A percentile compares a stretch with the other conserved stretches of the same genome.
Evolutionary conservation across 2,797 vertebrate species (phyloP).

Genomic region (Poeciliopsis presidionis): DNA sequence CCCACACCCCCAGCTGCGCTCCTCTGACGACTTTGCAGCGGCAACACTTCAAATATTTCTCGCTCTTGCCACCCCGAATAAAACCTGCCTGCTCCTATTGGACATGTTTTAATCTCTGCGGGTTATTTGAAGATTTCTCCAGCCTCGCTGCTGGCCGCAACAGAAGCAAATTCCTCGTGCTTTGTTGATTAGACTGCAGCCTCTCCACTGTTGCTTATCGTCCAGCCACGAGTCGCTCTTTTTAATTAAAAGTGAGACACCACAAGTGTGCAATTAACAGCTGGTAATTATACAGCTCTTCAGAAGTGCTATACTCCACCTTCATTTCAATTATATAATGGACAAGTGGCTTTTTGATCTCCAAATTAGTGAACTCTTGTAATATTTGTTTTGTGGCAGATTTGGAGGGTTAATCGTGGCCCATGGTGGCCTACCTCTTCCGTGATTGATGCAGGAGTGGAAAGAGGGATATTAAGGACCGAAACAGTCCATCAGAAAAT

Average conservation of each 20-base stretch:
- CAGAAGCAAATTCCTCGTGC: slow-evolving; percentile 95
- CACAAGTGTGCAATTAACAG: slow-evolving; percentile 99
- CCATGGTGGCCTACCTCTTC: slow-evolving; percentile 89
- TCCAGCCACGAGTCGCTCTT: slow-evolving; percentile 95
- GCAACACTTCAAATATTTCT: slow-evolving; percentile 96
- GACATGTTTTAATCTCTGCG: slow-evolving; percentile 99
- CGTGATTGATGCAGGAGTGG: slow-evolving; percentile 90
- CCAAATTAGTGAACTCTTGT: slow-evolving; percentile 99
- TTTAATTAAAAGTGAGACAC: slow-evolving; percentile 99
- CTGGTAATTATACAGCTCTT: slow-evolving; percentile 99
- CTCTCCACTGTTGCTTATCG: slow-evolving; percentile 95
- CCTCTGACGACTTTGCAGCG: slow-evolving; percentile 85
- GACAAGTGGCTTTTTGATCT: slow-evolving; percentile 99
- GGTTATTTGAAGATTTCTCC: slow-evolving; percentile 99
- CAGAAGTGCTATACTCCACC: slow-evolving; percentile 96
- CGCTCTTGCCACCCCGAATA: slow-evolving; percentile 90
- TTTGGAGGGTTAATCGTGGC: slow-evolving; percentile 97
- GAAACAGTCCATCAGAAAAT: slow-evolving; percentile 90
- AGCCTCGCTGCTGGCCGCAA: slow-evolving; percentile 87
- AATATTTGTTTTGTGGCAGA: slow-evolving; percentile 98
- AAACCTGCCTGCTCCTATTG: slow-evolving; percentile 98
- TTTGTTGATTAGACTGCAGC: slow-evolving; percentile 99
- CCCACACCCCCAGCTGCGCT: slow-evolving; percentile 88
- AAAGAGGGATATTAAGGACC: slow-evolving; percentile 85
- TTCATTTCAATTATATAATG: slow-evolving; percentile 99